Evolutionary conservation across 2,888 invertebrate species (phyloP), one percentile per base, ranked within the genome.

Genomic region (Phorcus lineatus): DNA sequence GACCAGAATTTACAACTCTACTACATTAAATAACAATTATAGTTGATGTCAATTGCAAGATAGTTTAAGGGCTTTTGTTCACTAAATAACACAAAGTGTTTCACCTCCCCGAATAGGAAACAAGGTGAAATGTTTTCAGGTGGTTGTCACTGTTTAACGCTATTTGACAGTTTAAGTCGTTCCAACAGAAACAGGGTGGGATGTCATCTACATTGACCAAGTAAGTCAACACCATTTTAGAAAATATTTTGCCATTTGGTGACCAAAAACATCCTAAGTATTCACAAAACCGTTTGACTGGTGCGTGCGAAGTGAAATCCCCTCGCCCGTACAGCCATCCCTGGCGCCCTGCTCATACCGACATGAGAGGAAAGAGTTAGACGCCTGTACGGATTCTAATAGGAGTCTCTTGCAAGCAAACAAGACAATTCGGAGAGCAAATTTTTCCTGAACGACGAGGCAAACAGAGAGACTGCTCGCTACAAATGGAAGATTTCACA

Each of bases 191-290:
- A 28, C 62, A 62, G 62, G 62, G 62, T 62, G 62, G 62, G 62
- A 62, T 28, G 22, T 28, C 28, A 62, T 28, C 62, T 62, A 24
- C 24, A 7, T 47, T 36, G 74, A 53, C 19, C 24, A 22, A 40
- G 40, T 47, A 74, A 22, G 74, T 74, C 40, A 40, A 74, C 52
- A 74, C 40, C 47, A 74, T 74, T 74, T 76, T 76, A 19, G 24
- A 54, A 76, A 76, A 76, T 76, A 76, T 76, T 76, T 76, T 53
- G 76, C n/a, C 31, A 76, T 76, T 76, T 76, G 24, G 24, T 40
- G 54, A 36, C 55, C 76, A 55, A 31, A 76, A 55, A 16, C 28
- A 76, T 76, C 55, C 31, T 17, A 19, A n/a, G 55, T 28, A 76
- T 76, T 55, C 55, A 19, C n/a, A 55, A 76, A 76, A 55, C 76